A percentile compares a stretch with the other conserved stretches of the same genome.
These are phyloP conservation scores for Mesitornis unicolor DNA, from an alignment of 2,113 vertebrate genomes.

Conservation along the genomic window DNA sequence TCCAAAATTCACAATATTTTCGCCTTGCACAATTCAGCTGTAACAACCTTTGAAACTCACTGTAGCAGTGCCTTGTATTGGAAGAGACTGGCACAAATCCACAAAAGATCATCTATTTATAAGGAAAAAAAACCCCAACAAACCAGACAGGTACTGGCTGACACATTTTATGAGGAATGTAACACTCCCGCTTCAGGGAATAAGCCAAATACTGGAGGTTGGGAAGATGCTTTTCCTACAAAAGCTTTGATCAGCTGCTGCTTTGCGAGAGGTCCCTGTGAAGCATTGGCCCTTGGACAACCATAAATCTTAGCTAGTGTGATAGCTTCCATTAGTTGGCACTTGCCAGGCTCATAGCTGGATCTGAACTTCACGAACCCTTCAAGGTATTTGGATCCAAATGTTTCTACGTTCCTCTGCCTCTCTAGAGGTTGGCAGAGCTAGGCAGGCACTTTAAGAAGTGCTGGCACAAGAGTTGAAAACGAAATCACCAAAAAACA, in stretches of 20 bases:
- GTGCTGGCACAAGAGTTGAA: background rate
- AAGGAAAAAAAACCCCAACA: background rate
- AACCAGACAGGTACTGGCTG: background rate
- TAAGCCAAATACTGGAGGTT: background rate
- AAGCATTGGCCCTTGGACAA: background rate
- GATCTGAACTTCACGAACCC: conserved; percentile 15
- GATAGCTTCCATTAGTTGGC: background rate
- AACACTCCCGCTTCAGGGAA: background rate
- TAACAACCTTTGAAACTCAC: background rate
- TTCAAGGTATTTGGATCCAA: background rate
- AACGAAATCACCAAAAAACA: background rate
- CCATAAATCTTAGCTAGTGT: background rate
- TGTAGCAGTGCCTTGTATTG: background rate
- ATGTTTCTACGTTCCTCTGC: background rate
- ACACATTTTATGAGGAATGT: conserved; percentile 21
- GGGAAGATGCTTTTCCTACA: background rate
- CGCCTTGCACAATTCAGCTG: background rate
- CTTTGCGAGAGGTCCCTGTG: background rate
- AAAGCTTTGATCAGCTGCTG: background rate
- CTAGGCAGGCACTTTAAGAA: background rate
- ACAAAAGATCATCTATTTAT: conserved; percentile 12
- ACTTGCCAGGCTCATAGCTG: background rate
- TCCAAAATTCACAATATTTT: background rate
- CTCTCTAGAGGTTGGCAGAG: background rate
- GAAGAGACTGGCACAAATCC: background rate